These are phyloP conservation scores for Serinus canaria DNA, from an alignment of 2,113 vertebrate genomes.

Conservation along the genomic window DNA sequence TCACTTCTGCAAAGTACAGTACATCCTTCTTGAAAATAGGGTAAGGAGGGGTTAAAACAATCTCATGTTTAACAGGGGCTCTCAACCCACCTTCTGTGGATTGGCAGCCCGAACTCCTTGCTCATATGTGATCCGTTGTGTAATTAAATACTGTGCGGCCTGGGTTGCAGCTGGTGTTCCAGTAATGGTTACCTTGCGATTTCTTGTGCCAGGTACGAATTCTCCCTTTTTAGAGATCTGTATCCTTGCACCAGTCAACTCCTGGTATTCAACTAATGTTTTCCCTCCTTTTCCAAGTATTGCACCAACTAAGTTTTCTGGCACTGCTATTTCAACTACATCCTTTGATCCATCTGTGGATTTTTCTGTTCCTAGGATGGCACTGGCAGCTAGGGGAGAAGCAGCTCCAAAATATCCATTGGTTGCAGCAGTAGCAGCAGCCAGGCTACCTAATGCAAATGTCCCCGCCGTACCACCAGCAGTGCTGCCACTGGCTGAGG, in stretches of 20 bases:
- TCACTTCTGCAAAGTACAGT: slow-evolving; percentile 92
- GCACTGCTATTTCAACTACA: slow-evolving; percentile 89
- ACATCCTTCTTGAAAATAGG: slow-evolving; percentile 90
- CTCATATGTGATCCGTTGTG: slow-evolving; percentile 89
- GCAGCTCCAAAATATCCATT: slow-evolving; percentile 89
- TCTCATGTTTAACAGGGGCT: slow-evolving; percentile 67
- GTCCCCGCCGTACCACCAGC: slow-evolving; percentile 84
- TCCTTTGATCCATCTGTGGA: slow-evolving; percentile 89
- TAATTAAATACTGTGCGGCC: slow-evolving; percentile 89
- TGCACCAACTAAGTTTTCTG: slow-evolving; percentile 89
- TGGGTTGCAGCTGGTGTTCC: slow-evolving; percentile 88
- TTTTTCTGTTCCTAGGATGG: slow-evolving; percentile 87
- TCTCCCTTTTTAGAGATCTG: slow-evolving; percentile 91
- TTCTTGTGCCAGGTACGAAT: slow-evolving; percentile 89
- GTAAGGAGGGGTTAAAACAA: slow-evolving; percentile 84
- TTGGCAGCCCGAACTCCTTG: slow-evolving; percentile 89
- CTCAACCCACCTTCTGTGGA: slow-evolving; percentile 88
- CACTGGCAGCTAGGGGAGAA: slow-evolving; percentile 87
- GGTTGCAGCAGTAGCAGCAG: slow-evolving; percentile 88
- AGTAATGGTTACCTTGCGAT: slow-evolving; percentile 90
- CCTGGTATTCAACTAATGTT: slow-evolving; percentile 89
- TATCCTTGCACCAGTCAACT: slow-evolving; percentile 92
- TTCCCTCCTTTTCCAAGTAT: slow-evolving; percentile 90
- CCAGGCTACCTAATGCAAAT: slow-evolving; percentile 88
- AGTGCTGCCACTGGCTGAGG: slow-evolving; percentile 83